Conservation (phyloP, 2,888 invertebrate species). For the Zootermopsis nevadensis region DNA sequence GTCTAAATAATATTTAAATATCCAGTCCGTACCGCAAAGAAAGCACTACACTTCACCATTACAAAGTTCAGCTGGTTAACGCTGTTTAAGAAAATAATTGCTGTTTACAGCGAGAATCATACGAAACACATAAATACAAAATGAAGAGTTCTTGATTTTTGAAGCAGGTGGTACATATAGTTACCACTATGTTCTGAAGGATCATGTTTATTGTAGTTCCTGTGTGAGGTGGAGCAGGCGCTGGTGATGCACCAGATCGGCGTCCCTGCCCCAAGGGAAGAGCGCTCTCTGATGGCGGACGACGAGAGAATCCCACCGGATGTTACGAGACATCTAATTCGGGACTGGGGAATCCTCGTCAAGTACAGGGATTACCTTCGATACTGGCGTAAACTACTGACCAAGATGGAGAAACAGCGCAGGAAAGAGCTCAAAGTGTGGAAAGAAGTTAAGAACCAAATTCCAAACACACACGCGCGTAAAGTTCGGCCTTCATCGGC, state of each 20-base stretch:
- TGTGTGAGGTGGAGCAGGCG: constrained; percentile 56
- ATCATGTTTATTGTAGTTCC: constrained; percentile 47
- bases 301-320: constrained; percentile 58
- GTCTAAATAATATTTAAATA: no score
- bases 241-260: constrained; percentile 57
- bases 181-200: no score
- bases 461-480: no score
- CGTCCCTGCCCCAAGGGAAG: constrained; percentile 55
- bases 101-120: no score
- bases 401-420: background rate
- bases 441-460: background rate
- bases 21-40: no score
- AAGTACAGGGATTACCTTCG: constrained; percentile 62
- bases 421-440: background rate
- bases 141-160: no score
- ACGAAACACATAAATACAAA: no score
- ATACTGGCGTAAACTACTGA: constrained; percentile 57
- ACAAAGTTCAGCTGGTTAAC: no score
- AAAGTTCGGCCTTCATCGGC: no score
- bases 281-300: constrained; percentile 59
- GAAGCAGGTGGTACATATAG: no score
- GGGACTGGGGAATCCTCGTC: constrained; percentile 62
- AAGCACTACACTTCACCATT: no score
- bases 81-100: no score
- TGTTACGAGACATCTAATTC: constrained; percentile 59